Evolutionary conservation across 2,888 invertebrate species (phyloP).

Genomic region (Caenorhabditis auriculariae): DNA sequence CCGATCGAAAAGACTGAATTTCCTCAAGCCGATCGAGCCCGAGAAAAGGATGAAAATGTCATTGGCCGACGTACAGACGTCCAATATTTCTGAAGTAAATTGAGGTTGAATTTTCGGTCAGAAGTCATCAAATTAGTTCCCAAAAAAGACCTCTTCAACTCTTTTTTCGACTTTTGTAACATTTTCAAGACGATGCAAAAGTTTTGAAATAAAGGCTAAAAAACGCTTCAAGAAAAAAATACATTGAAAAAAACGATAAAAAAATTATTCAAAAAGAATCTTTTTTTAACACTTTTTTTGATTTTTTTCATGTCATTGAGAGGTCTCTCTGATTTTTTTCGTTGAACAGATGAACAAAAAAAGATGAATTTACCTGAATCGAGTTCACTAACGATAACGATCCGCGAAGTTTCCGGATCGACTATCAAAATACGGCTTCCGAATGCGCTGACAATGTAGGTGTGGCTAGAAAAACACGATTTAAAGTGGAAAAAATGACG

Average conservation of each 20-base stretch:
- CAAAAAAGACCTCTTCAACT: no score
- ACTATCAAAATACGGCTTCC: constrained; percentile 21
- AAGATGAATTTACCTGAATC: constrained; percentile 13
- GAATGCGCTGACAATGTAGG: constrained; percentile 16
- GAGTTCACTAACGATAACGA: constrained; percentile 18
- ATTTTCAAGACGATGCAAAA: no score
- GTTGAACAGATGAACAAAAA: no score
- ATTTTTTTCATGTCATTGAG: not conserved
- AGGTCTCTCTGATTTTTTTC: not conserved
- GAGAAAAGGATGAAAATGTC: constrained; percentile 40
- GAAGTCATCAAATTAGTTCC: no score
- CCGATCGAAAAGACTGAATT: constrained; percentile 33
- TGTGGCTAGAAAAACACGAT: constrained; percentile 4
- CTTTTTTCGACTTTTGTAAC: no score
- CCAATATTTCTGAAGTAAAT: constrained; percentile 31
- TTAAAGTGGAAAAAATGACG: no score
- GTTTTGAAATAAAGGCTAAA: not conserved
- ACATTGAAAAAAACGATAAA: not conserved
- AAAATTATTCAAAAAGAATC: not conserved
- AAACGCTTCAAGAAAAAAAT: not conserved
- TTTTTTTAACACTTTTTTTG: not conserved
- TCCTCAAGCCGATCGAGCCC: constrained; percentile 30
- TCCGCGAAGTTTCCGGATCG: constrained; percentile 27
- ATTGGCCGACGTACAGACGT: constrained; percentile 28
- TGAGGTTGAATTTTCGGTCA: no score